phyloP scores from a whole-genome alignment of 2,113 vertebrate genomes.

The Onychostoma macrolepis region DNA sequence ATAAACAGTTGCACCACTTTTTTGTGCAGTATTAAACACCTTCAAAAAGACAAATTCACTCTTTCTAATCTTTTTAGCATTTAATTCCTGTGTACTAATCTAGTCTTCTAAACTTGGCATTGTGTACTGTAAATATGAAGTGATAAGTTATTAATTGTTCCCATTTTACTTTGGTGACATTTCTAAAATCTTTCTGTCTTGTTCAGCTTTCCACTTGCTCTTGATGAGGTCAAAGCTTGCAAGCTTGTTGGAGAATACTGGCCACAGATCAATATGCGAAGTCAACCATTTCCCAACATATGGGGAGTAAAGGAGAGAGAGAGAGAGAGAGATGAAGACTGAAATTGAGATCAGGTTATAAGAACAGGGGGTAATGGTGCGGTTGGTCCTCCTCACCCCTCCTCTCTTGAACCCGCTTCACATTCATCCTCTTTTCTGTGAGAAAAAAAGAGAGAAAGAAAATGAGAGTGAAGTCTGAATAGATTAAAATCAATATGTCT shows the following conservation, averaged over 20 bases:
- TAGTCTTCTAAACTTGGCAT: background rate
- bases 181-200: background rate
- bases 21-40: background rate
- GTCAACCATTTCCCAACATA: constrained; percentile 1
- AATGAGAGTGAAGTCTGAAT: constrained; percentile 61
- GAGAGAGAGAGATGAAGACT: background rate
- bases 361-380: constrained; percentile 30
- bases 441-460: constrained; percentile 50
- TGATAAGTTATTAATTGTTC: background rate
- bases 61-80: background rate
- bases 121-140: background rate
- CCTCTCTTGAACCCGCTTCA: constrained; percentile 12
- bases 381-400: constrained; percentile 42
- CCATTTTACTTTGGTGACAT: background rate
- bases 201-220: background rate
- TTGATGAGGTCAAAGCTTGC: constrained; percentile 4
- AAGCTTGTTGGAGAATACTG: constrained; percentile 12
- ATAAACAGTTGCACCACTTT: background rate
- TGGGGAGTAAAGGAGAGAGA: background rate
- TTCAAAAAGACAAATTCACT: background rate
- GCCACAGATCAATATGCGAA: background rate
- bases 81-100: background rate
- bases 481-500: constrained; percentile 70
- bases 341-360: constrained; percentile 25
- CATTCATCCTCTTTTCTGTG: constrained; percentile 30